These are phyloP conservation scores for Montifringilla adamsi DNA, from an alignment of 2,113 vertebrate genomes.

Conservation along the genomic window DNA sequence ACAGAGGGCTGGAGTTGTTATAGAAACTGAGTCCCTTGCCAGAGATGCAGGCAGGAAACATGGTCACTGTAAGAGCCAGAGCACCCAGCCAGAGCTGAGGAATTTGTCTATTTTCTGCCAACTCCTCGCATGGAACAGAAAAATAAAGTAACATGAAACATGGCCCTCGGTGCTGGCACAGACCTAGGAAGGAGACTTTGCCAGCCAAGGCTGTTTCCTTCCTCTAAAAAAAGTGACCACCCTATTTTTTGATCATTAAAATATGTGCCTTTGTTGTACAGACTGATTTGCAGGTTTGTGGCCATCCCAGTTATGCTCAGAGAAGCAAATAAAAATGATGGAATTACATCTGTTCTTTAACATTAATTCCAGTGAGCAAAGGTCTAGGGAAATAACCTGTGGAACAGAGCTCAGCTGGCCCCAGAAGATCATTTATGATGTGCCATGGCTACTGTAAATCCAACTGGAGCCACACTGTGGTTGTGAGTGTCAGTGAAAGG, in stretches of 20 bases:
- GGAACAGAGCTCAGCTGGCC: background rate
- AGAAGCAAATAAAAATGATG: background rate
- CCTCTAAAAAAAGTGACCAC: background rate
- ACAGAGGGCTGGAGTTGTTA: background rate
- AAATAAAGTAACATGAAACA: constrained; percentile 9
- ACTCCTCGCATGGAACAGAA: background rate
- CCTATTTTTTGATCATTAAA: background rate
- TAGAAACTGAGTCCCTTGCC: background rate
- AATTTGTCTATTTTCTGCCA: constrained; percentile 51
- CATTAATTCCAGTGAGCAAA: background rate
- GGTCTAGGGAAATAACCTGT: background rate
- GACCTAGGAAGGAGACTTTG: background rate
- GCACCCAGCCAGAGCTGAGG: constrained; percentile 4
- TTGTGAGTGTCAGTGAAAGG: background rate
- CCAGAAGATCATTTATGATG: background rate
- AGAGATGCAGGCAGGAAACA: constrained; percentile 41
- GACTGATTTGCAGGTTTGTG: background rate
- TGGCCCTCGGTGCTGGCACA: background rate
- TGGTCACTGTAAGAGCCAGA: background rate
- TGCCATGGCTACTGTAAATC: background rate
- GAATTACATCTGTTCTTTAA: background rate
- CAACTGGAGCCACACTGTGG: background rate
- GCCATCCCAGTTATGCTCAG: background rate
- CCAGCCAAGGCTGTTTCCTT: background rate
- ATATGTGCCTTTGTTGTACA: background rate